Base-by-base conservation (phyloP, 2,797 vertebrate species). In the Chelon labrosus region DNA sequence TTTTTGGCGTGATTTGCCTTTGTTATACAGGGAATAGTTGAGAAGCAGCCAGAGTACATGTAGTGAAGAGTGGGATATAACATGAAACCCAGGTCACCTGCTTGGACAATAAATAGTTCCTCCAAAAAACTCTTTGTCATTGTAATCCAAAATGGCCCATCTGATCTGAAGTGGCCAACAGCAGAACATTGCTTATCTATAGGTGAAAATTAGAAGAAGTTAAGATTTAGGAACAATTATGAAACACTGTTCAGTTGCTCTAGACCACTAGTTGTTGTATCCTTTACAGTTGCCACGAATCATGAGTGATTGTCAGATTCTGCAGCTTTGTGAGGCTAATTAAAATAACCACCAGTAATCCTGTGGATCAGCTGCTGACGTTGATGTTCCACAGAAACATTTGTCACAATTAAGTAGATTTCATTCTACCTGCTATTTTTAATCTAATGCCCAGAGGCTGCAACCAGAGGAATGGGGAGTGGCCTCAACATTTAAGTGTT, bases 401-500 rank as follows among this genome's bases (percentile, higher is more conserved):
- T 41, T 75, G 37, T 69, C 49, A 58, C 58, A 78, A 42, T n/a
- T 17, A 27, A 11, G 31, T 25, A 10, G 12, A 41, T 75, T 46
- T 75, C 3, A 44, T 25, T 54, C 42, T n/a, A 50, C 19, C 16
- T 47, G 25, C 25, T 8, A 35, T 35, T 35, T 8, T 35, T 35
- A 27, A 6, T 35, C 6, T 35, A 35, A 35, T 4, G 31, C 31
- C 31, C 31, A 35, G 31, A 8, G 6, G 6, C 6, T 35, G 31
- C 31, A 35, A 35, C 31, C 31, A 8, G 4, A 70, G 25, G 31
- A 89, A 86, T 81, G 75, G 79, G 85, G 70, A 79, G 73, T 54
- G 68, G 62, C 47, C 1, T 19, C 49, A 73, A 65, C 70, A 44
- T 7, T 19, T 1, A 25, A 41, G 27, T 79, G 78, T 90, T 84